A percentile compares a stretch with the other conserved stretches of the same genome.
These are phyloP conservation scores for Conopomorpha cramerella DNA, from an alignment of 1,140 invertebrate genomes.

Conservation along the genomic window DNA sequence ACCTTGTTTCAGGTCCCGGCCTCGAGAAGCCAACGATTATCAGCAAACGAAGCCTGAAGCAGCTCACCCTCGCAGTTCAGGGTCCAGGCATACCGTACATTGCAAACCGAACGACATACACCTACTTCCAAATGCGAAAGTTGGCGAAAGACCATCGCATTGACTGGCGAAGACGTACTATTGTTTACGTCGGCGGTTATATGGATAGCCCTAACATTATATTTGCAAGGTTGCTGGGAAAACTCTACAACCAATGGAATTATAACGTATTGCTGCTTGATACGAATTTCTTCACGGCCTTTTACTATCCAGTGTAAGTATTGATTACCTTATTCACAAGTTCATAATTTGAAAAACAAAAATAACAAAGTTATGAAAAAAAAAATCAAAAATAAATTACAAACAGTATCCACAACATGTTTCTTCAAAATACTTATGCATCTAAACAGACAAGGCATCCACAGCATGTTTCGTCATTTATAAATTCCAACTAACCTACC, in stretches of 20 bases:
- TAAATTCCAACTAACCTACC: neutral
- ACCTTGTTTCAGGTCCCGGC: conserved; percentile 31
- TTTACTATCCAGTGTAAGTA: conserved; percentile 29
- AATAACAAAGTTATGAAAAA: neutral
- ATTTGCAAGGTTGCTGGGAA: conserved; percentile 2
- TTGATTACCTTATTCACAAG: neutral
- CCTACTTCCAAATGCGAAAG: conserved; percentile 27
- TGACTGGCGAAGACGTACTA: neutral
- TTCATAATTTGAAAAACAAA: too few relatives aligned
- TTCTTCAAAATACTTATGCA: neutral
- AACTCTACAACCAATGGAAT: conserved; percentile 15
- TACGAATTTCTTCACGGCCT: conserved; percentile 21
- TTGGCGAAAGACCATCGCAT: conserved; percentile 10
- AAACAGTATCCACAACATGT: neutral
- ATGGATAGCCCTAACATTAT: neutral
- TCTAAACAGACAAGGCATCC: neutral
- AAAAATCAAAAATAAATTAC: neutral
- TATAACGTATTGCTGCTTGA: conserved; percentile 32
- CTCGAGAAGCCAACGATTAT: conserved; percentile 21
- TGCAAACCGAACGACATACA: conserved; percentile 14
- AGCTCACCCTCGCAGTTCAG: conserved; percentile 15
- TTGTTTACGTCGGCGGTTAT: neutral
- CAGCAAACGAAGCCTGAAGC: conserved; percentile 19
- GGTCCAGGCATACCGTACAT: conserved; percentile 4
- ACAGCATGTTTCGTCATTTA: neutral